phyloP scores from a whole-genome alignment of 2,888 invertebrate genomes.

The Synergus umbraculus region DNA sequence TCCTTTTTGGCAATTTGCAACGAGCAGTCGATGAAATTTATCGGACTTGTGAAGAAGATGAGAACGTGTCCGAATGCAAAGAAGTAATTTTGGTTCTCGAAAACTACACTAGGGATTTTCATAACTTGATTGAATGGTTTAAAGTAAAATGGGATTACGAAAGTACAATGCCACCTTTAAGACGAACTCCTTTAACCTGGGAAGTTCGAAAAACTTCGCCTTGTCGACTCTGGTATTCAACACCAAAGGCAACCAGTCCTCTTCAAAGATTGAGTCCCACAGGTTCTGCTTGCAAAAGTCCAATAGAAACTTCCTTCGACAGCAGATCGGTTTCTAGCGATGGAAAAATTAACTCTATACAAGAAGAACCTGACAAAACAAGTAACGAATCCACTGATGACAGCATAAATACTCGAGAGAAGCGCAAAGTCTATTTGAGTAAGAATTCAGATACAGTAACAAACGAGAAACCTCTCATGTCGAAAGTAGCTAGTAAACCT shows the following conservation, averaged over 20 bases:
- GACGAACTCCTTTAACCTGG: slow-evolving; percentile 96
- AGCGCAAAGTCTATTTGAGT: slow-evolving; percentile 58
- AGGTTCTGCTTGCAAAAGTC: slow-evolving; percentile 66
- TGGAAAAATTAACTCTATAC: slow-evolving; percentile 54
- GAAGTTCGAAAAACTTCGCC: slow-evolving; percentile 92
- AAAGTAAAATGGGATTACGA: slow-evolving; percentile 96
- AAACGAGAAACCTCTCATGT: slow-evolving; percentile 62
- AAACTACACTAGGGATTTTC: slow-evolving; percentile 96
- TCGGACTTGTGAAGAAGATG: slow-evolving; percentile 96
- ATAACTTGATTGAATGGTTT: slow-evolving; percentile 95
- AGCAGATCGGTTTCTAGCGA: slow-evolving; percentile 35
- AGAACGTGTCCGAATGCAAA: slow-evolving; percentile 95
- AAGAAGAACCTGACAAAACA: slow-evolving; percentile 66
- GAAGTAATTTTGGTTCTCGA: slow-evolving; percentile 96
- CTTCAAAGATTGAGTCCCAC: slow-evolving; percentile 73
- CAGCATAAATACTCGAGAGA: slow-evolving; percentile 61
- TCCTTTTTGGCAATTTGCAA: slow-evolving; percentile 95
- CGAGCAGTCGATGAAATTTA: slow-evolving; percentile 97
- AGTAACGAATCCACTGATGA: slow-evolving; percentile 64
- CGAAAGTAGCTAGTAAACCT: slow-evolving; percentile 62
- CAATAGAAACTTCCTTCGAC: slow-evolving; percentile 70
- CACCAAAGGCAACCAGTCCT: slow-evolving; percentile 76
- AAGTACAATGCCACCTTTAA: slow-evolving; percentile 89
- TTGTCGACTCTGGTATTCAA: slow-evolving; percentile 71
- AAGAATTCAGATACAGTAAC: slow-evolving; percentile 56